Base-by-base conservation (phyloP, 2,113 vertebrate genomes). In the Tympanuchus pallidicinctus region DNA sequence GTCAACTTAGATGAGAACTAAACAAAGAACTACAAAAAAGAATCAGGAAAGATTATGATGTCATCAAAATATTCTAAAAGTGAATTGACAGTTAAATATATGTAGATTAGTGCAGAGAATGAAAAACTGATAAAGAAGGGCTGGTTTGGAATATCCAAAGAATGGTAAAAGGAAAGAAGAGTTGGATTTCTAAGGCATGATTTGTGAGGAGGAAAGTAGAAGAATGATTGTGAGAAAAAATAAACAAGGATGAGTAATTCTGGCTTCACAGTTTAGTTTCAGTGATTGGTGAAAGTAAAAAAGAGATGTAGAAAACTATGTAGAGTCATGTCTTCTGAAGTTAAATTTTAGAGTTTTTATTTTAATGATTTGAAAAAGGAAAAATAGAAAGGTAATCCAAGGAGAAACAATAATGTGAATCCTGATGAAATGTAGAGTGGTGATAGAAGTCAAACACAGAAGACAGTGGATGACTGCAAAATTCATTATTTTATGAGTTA, bases 311-410 rank as follows among this genome's bases (percentile, higher is more conserved):
- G 65, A 66, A 80, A 81, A 85, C 42, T 21, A 70, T 3, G 21
- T 22, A 61, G 13, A 57, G 10, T 14, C 25, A 15, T 20, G 8
- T 67, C 72, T 74, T 74, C 42, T 54, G 45, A 66, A 77, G 45
- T 90, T 88, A 72, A 74, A 1, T 85, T 91, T 94, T 73, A 82
- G 86, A 60, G 13, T 72, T 91, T 72, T 70, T 90, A 47, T 88
- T 93, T 94, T 88, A 77, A 75, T 60, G 19, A 65, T 72, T 47
- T 93, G 64, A 47, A 88, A 70, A 92, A 86, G 4, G 88, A 71
- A 90, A 86, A 4, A 34, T 72, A 74, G 57, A 71, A 93, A 90
- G 50, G 76, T 67, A 86, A 80, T 59, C n/a, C 89, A 61, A 91
- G 82, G 88, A 12, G 5, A 95, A 61, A 70, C 25, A 88, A 24